Evolutionary conservation across 2,888 invertebrate species (phyloP).

Genomic region (Dorcus parallelipipedus): DNA sequence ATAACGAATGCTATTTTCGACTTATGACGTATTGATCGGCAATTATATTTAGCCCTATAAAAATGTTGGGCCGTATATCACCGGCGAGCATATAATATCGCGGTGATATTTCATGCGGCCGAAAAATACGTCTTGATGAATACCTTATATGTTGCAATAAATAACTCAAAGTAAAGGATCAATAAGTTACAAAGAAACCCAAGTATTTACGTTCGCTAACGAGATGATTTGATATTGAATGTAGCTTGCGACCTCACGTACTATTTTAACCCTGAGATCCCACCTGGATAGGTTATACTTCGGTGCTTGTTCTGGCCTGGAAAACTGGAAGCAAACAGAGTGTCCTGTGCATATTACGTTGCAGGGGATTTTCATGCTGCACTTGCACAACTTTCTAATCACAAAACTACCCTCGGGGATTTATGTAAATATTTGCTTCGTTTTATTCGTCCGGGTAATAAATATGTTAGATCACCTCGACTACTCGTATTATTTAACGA

Average conservation of each 20-base stretch:
- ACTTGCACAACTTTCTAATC: no score
- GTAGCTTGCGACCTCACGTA: neutral
- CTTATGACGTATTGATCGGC: constrained; percentile 32
- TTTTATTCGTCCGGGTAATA: no score
- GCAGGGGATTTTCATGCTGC: no score
- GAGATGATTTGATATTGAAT: neutral
- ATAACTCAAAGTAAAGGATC: no score
- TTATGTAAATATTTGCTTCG: no score
- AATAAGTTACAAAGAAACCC: no score
- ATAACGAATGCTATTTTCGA: constrained; percentile 27
- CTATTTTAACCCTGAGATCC: neutral
- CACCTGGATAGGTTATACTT: neutral
- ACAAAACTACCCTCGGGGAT: no score
- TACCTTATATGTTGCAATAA: no score
- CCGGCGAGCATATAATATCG: constrained; percentile 26
- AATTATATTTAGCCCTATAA: constrained; percentile 34
- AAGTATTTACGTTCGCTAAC: no score
- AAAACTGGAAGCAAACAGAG: constrained; percentile 13
- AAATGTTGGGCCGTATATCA: constrained; percentile 29
- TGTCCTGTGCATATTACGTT: constrained; percentile 2
- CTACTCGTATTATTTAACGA: no score
- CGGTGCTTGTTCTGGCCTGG: constrained; percentile 1
- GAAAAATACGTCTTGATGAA: no score
- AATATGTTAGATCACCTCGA: no score
- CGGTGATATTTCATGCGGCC: constrained; percentile 26